Conservation (phyloP, 2,888 invertebrate species). For the Luperina nickerlii region DNA sequence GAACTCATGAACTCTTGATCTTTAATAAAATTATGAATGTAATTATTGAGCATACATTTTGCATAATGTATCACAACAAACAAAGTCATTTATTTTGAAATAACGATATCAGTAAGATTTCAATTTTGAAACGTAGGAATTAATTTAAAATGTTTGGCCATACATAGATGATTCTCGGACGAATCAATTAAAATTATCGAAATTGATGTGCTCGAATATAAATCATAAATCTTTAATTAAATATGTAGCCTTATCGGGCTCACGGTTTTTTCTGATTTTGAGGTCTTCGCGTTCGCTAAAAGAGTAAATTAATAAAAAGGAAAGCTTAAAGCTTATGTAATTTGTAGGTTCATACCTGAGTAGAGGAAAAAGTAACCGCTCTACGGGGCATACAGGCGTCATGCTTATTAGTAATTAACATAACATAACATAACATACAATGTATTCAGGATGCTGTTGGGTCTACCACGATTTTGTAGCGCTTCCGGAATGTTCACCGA, state of each 20-base stretch:
- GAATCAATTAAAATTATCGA: slow-evolving; percentile 30
- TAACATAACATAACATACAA: too few species aligned
- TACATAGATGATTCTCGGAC: slow-evolving; percentile 39
- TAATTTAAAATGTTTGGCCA: slow-evolving; percentile 22
- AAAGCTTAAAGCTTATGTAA: not conserved
- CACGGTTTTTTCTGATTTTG: not conserved
- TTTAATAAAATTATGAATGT: not conserved
- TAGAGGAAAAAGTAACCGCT: not conserved
- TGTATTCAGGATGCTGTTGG: too few species aligned
- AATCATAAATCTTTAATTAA: slow-evolving; percentile 20
- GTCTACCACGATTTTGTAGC: too few species aligned
- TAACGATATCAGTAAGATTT: slow-evolving; percentile 4
- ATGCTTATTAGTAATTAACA: not conserved
- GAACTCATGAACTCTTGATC: not conserved
- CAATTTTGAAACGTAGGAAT: slow-evolving; percentile 9
- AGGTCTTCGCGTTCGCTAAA: not conserved
- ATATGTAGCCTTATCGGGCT: not conserved
- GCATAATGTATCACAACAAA: slow-evolving; percentile 6
- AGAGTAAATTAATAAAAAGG: not conserved
- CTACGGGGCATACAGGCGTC: not conserved
- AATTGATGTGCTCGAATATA: not conserved
- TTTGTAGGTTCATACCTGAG: too few species aligned
- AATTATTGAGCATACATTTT: slow-evolving; percentile 13
- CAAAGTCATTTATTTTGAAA: slow-evolving; percentile 17
- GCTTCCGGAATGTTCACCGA: too few species aligned